phyloP scores from a whole-genome alignment of 2,113 vertebrate genomes.

The Setophaga kirtlandii region DNA sequence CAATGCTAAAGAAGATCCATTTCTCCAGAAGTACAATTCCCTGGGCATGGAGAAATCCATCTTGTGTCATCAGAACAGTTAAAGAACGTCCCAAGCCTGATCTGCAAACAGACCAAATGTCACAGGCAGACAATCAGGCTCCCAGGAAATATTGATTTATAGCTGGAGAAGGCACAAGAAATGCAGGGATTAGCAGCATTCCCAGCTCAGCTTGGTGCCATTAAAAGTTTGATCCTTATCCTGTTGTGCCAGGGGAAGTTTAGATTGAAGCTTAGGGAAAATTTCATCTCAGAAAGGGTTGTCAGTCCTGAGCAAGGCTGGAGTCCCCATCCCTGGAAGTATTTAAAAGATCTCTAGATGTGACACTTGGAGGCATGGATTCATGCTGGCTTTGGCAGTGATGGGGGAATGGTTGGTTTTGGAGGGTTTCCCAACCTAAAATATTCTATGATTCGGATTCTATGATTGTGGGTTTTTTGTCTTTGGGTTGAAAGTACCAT shows the following conservation, averaged over 20 bases:
- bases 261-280: background rate
- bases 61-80: background rate
- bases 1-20: background rate
- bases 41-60: background rate
- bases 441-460: background rate
- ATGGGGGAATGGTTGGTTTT: background rate
- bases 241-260: background rate
- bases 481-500: background rate
- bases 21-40: background rate
- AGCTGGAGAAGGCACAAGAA: background rate
- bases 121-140: background rate
- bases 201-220: background rate
- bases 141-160: background rate
- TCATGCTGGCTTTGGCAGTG: background rate
- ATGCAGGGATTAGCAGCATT: background rate
- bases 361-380: background rate
- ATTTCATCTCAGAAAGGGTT: background rate
- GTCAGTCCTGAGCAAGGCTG: background rate
- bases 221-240: background rate
- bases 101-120: background rate
- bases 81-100: background rate
- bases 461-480: background rate
- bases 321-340: no score
- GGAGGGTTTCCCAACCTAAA: background rate
- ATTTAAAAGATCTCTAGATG: rapidly evolving